These are phyloP conservation scores for Crocidura indochinensis DNA, from an alignment of 2,797 vertebrate species.

Conservation along the genomic window DNA sequence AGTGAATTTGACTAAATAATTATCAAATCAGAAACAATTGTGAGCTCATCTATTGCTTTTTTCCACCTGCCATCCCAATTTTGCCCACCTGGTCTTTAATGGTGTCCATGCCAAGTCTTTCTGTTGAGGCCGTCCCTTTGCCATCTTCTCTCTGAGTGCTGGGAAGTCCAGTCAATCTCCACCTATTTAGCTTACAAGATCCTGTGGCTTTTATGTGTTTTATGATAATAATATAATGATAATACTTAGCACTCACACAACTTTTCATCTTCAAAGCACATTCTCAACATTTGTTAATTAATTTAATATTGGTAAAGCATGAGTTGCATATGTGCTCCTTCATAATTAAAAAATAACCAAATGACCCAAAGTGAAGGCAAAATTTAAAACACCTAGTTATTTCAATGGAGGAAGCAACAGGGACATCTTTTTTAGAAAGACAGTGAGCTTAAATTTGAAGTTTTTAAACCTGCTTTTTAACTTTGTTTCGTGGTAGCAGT, in stretches of 20 bases:
- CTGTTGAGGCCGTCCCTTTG: constrained; percentile 22
- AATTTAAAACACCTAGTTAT: constrained; percentile 44
- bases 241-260: constrained; percentile 74
- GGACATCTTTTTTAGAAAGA: not conserved
- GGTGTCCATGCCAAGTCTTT: constrained; percentile 24
- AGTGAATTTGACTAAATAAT: not conserved
- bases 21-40: not conserved
- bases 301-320: constrained; percentile 73
- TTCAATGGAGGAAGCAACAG: constrained; percentile 26
- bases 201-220: constrained; percentile 73
- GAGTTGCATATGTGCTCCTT: constrained; percentile 55
- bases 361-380: constrained; percentile 10
- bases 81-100: constrained; percentile 58
- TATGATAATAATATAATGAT: constrained; percentile 78
- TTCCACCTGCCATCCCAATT: no score
- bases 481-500: not conserved
- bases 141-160: constrained; percentile 60
- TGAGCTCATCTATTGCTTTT: not conserved
- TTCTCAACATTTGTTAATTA: constrained; percentile 78
- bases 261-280: constrained; percentile 81
- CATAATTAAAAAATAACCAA: constrained; percentile 69
- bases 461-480: not conserved
- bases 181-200: constrained; percentile 74
- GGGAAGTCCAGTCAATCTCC: constrained; percentile 52
- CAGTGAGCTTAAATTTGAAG: not conserved